Conservation (phyloP, 2,113 vertebrate genomes). For the Poeciliopsis occidentalis region DNA sequence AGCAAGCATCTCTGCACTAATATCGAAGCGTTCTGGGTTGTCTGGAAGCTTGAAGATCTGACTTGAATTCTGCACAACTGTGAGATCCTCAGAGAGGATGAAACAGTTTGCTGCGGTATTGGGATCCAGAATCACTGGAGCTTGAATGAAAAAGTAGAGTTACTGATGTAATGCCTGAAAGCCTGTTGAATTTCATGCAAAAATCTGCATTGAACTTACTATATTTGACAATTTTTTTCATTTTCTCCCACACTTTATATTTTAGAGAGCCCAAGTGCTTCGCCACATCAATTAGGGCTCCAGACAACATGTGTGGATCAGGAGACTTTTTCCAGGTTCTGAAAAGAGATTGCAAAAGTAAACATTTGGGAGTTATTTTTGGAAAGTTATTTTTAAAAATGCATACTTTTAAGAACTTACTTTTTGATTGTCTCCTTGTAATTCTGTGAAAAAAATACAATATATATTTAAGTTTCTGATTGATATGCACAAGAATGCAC, state of each 20-base stretch:
- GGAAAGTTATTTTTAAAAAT: neutral
- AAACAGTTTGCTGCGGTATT: slow-evolving; percentile 83
- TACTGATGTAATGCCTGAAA: slow-evolving; percentile 7
- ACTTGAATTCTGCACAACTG: slow-evolving; percentile 70
- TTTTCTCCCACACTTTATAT: slow-evolving; percentile 82
- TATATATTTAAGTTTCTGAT: slow-evolving; percentile 6
- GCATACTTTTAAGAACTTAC: slow-evolving; percentile 44
- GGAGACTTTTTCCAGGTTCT: slow-evolving; percentile 74
- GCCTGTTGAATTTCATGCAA: neutral
- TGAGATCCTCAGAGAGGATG: slow-evolving; percentile 78
- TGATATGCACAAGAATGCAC: neutral
- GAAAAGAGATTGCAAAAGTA: slow-evolving; percentile 33
- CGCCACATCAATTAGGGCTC: slow-evolving; percentile 76
- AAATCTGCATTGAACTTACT: slow-evolving; percentile 64
- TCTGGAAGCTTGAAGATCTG: slow-evolving; percentile 79
- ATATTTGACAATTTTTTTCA: slow-evolving; percentile 76
- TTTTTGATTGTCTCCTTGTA: slow-evolving; percentile 81
- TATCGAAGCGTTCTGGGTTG: slow-evolving; percentile 81
- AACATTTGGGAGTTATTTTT: slow-evolving; percentile 5
- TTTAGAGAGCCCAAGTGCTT: slow-evolving; percentile 81
- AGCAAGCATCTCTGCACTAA: slow-evolving; percentile 80
- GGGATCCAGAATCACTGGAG: slow-evolving; percentile 78
- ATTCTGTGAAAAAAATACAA: slow-evolving; percentile 67
- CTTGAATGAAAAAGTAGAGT: slow-evolving; percentile 40
- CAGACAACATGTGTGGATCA: slow-evolving; percentile 66